Evolutionary conservation across 2,113 vertebrate genomes (phyloP).

Genomic region (Aspidoscelis tigris): DNA sequence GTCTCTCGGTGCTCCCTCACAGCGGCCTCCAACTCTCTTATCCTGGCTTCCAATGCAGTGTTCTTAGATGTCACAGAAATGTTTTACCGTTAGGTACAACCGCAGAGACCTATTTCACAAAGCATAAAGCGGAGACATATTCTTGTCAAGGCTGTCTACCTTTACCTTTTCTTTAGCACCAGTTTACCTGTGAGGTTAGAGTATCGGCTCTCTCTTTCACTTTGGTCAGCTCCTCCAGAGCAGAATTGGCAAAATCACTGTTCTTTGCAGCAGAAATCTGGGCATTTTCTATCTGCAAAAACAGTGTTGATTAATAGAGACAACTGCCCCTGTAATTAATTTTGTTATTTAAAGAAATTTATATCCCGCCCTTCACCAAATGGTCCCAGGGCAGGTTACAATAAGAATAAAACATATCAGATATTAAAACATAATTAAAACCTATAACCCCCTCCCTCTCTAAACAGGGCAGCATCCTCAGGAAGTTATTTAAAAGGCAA

Average conservation of each 20-base stretch:
- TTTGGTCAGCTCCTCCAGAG: constrained; percentile 77
- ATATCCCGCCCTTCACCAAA: no score
- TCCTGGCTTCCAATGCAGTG: constrained; percentile 47
- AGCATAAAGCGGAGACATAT: neutral
- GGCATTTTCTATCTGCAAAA: constrained; percentile 81
- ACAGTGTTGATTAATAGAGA: neutral
- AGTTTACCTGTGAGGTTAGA: constrained; percentile 75
- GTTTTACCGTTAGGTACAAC: neutral
- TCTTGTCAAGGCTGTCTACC: no score
- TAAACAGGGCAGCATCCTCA: no score
- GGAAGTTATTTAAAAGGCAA: no score
- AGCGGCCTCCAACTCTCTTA: constrained; percentile 58
- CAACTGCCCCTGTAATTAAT: no score
- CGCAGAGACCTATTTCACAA: neutral
- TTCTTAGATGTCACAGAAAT: constrained; percentile 70
- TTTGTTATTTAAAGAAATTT: no score
- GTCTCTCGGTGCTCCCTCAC: constrained; percentile 76
- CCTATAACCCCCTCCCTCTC: no score
- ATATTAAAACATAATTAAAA: no score
- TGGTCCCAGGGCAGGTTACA: no score
- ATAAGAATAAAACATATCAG: no score
- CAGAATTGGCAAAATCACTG: constrained; percentile 66
- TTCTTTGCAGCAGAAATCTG: constrained; percentile 75
- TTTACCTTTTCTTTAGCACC: constrained; percentile 77
- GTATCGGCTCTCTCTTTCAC: constrained; percentile 72